Evolutionary conservation across 2,888 invertebrate genomes (phyloP).

Genomic region (Nomada fucata): DNA sequence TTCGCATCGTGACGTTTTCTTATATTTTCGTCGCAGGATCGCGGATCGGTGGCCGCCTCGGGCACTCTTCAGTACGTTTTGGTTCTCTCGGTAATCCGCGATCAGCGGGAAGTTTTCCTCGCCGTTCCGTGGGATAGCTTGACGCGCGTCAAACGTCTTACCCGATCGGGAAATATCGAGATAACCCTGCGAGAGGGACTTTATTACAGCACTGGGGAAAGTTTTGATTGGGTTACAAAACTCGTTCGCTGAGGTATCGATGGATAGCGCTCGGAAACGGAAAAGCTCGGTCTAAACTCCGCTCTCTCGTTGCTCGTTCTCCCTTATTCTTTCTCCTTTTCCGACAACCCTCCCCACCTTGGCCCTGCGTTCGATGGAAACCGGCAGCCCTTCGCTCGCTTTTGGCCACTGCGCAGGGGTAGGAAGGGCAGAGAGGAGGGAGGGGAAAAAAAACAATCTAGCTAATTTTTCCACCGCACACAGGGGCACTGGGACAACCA

Average conservation of each 20-base stretch:
- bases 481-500: conserved; percentile 77
- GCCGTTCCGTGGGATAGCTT: conserved; percentile 1
- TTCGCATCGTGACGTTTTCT: conserved; percentile 2
- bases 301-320: conserved; percentile 10
- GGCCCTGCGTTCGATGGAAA: conserved; percentile 62
- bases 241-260: conserved; percentile 68
- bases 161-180: conserved; percentile 51
- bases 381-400: conserved; percentile 55
- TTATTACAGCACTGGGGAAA: conserved; percentile 63
- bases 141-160: conserved; percentile 25
- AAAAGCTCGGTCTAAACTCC: conserved; percentile 69
- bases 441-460: conserved; percentile 71
- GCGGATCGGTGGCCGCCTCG: not conserved
- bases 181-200: conserved; percentile 64
- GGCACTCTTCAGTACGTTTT: not conserved
- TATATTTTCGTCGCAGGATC: not conserved
- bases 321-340: conserved; percentile 5
- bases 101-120: not conserved
- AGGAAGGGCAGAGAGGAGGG: not conserved
- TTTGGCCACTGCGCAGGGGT: conserved; percentile 35
- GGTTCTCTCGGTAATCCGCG: conserved; percentile 9
- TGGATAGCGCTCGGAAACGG: conserved; percentile 69
- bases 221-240: conserved; percentile 72
- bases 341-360: conserved; percentile 51
- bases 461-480: conserved; percentile 75